Conservation (phyloP, 1,140 invertebrate species). For the Zaprionus taronus region DNA sequence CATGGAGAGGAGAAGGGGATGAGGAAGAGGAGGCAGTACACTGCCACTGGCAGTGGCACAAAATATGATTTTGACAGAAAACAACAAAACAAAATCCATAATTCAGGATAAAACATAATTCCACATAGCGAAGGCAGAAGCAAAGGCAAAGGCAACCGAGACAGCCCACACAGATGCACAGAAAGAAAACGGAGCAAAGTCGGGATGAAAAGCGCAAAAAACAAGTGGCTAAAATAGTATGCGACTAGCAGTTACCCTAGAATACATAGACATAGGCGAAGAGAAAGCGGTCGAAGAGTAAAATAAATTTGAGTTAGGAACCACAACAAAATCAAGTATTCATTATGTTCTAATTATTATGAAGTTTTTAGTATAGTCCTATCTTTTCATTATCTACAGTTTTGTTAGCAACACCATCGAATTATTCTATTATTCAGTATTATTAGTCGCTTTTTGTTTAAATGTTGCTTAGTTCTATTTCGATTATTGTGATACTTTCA, state of each 20-base stretch:
- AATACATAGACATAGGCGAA: background rate
- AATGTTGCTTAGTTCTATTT: background rate
- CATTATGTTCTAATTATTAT: background rate
- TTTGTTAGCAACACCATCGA: background rate
- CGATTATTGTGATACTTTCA: background rate
- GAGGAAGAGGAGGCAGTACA: background rate
- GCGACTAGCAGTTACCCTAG: background rate
- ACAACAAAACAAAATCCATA: conserved; percentile 84
- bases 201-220: conserved; percentile 50
- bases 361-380: background rate
- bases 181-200: conserved; percentile 58
- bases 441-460: background rate
- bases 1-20: conserved; percentile 21
- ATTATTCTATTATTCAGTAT: background rate
- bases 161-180: conserved; percentile 68
- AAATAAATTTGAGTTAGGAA: background rate
- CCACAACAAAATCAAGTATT: rapidly evolving
- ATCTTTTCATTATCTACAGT: background rate
- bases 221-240: conserved; percentile 31
- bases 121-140: conserved; percentile 61
- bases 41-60: conserved; percentile 46
- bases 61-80: conserved; percentile 84
- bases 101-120: conserved; percentile 84
- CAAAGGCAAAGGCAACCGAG: background rate
- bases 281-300: background rate